phyloP scores from a whole-genome alignment of 2,797 vertebrate genomes.

The Chromis chromis region DNA sequence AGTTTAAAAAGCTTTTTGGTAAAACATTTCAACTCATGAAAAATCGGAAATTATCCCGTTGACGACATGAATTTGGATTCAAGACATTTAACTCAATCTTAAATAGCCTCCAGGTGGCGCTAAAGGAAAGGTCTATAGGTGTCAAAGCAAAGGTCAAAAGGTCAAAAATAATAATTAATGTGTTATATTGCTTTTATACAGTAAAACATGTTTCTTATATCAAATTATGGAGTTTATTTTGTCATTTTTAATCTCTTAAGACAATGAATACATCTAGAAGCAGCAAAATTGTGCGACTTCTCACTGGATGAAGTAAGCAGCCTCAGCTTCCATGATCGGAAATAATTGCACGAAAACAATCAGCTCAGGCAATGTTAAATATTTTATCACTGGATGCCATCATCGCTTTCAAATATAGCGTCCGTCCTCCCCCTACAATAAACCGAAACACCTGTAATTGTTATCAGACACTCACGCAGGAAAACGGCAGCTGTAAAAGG shows the following conservation, averaged over 20 bases:
- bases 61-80: no score
- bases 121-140: neutral
- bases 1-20: no score
- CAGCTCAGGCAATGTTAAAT: neutral
- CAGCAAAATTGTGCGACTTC: no score
- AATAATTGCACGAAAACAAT: slow-evolving; percentile 34
- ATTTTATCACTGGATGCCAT: slow-evolving; percentile 19
- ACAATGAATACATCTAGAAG: no score
- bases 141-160: no score
- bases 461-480: slow-evolving; percentile 73
- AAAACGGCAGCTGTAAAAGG: slow-evolving; percentile 72
- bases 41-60: no score
- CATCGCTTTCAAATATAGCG: slow-evolving; percentile 53
- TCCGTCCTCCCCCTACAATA: slow-evolving; percentile 49
- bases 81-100: no score
- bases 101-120: neutral
- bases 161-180: neutral
- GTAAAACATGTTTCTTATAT: no score
- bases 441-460: slow-evolving; percentile 82
- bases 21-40: no score
- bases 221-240: neutral
- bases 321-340: slow-evolving; percentile 1
- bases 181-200: neutral
- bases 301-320: neutral
- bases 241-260: neutral